phyloP scores from a whole-genome alignment of 2,888 invertebrate genomes.

The Philereme transversata region DNA sequence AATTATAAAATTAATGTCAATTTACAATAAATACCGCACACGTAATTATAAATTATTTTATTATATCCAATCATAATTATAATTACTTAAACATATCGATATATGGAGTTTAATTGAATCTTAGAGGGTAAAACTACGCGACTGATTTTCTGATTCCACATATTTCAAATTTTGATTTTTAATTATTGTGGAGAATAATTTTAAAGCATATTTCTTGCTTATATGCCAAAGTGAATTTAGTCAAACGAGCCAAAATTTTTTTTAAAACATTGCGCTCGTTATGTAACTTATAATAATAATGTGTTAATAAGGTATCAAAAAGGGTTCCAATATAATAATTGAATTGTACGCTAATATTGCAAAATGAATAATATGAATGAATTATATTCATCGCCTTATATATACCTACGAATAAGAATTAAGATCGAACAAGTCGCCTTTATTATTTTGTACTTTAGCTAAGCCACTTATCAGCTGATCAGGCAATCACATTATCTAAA shows the following conservation, averaged over 20 bases:
- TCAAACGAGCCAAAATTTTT: slow-evolving; percentile 6
- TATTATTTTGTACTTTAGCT: slow-evolving; percentile 37
- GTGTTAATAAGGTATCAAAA: not conserved
- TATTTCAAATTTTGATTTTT: not conserved
- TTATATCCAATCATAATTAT: slow-evolving; percentile 16
- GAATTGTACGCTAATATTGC: slow-evolving; percentile 36
- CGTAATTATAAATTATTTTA: slow-evolving; percentile 18
- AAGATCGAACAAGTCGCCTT: slow-evolving; percentile 21
- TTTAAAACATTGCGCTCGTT: not conserved
- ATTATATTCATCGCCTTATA: slow-evolving; percentile 43
- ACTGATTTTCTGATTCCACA: not conserved
- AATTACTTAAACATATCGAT: slow-evolving; percentile 10
- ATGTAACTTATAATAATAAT: not conserved
- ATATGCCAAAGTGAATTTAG: slow-evolving; percentile 1
- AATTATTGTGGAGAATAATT: not conserved
- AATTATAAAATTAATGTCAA: slow-evolving; percentile 22
- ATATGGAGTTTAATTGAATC: slow-evolving; percentile 7
- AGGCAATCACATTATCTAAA: slow-evolving; percentile 16
- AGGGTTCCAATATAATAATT: slow-evolving; percentile 7
- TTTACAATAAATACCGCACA: slow-evolving; percentile 25
- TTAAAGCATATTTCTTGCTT: slow-evolving; percentile 2
- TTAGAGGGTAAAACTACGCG: not conserved
- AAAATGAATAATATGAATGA: slow-evolving; percentile 35
- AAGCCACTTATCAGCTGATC: slow-evolving; percentile 32
- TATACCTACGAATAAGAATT: slow-evolving; percentile 25